Evolutionary conservation across 2,888 invertebrate species (phyloP), one percentile per base, ranked within the genome.

Genomic region (Limnephilus auricula): DNA sequence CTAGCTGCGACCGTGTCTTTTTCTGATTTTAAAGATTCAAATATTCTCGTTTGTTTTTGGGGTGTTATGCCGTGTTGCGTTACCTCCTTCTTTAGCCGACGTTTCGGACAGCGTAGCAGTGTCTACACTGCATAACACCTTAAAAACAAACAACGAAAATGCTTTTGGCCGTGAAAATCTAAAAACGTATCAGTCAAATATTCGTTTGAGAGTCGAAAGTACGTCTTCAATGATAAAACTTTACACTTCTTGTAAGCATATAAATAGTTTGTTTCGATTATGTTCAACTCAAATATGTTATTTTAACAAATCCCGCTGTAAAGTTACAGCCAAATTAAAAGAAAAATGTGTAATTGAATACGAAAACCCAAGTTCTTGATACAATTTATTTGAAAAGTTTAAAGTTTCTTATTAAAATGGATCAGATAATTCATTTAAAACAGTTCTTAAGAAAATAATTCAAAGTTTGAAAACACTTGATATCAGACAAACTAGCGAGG

Each of bases 391-490:
- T 65, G 50, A 65, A 86, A 86, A 86, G 31, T 31, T 86, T 86
- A 0, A 65, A 37, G 50, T 86, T 86, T 86, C 65, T 50, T 65
- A 40, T 65, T 40, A 86, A 86, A 86, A 86, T 85, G 65, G 65
- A 86, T 86, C 50, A 31, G 86, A 86, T 86, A 86, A 86, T 65
- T 65, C 25, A 86, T 86, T 86, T 86, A 65, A 86, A 86, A 86
- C 65, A 10, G 50, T 65, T 86, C 32, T 32, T 50, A 65, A 86
- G 40, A 86, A 86, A 86, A 86, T 86, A 50, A 65, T 65, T 86
- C 25, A 65, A 86, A 86, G 30, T 86, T 86, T 50, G 18, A 65
- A 50, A 65, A 86, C 50, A 86, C 40, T 85, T 50, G 86, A 86
- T 50, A 86, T 65, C 86, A 31, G 65, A 65, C 65, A 45, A 50